phyloP scores from a whole-genome alignment of 2,113 vertebrate species.

The Microcebus ravelobensis region DNA sequence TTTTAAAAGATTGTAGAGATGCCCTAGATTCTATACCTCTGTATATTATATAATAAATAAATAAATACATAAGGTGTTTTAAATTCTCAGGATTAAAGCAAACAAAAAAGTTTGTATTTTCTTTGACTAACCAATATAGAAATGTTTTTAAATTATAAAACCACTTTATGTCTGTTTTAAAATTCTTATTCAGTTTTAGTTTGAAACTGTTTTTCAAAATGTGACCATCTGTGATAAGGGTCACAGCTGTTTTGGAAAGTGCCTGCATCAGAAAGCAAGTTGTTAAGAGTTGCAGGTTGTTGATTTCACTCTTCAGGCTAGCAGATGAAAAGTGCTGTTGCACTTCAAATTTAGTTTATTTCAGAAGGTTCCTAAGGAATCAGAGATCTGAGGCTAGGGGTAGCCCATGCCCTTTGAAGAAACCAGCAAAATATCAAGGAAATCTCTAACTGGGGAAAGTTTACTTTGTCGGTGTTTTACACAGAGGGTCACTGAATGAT shows the following conservation, averaged over 20 bases:
- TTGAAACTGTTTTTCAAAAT: background rate
- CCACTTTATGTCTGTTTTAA: background rate
- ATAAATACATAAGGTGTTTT: background rate
- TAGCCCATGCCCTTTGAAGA: background rate
- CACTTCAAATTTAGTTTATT: background rate
- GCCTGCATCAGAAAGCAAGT: background rate
- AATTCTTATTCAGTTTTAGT: background rate
- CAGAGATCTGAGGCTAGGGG: background rate
- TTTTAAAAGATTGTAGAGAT: background rate
- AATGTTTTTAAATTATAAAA: background rate
- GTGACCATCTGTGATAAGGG: background rate
- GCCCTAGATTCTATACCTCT: background rate
- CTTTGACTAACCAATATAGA: background rate
- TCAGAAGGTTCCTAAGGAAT: background rate
- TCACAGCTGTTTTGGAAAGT: background rate
- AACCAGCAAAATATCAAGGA: background rate
- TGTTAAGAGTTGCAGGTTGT: background rate
- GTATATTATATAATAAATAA: background rate
- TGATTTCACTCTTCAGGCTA: background rate
- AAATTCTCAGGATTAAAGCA: background rate
- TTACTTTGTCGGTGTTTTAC: background rate
- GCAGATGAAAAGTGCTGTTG: background rate
- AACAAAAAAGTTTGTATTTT: background rate
- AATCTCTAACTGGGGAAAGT: background rate
- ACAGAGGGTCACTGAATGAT: background rate